These are phyloP conservation scores for Pempheris klunzingeri DNA, from an alignment of 2,797 vertebrate genomes.

Conservation along the genomic window DNA sequence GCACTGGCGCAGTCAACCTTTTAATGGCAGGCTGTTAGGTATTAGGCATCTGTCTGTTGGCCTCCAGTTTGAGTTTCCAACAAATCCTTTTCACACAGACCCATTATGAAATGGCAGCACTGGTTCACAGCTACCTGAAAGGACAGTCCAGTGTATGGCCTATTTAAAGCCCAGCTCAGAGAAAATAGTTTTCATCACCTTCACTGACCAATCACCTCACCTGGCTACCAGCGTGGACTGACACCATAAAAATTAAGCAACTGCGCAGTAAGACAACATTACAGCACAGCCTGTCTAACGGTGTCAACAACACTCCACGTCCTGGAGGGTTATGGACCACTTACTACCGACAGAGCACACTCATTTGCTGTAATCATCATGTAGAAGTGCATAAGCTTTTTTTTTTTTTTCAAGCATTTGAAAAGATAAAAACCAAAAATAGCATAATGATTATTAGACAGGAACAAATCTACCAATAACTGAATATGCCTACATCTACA, in stretches of 20 bases:
- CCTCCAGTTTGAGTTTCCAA: slow-evolving; percentile 77
- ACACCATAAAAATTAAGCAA: neutral
- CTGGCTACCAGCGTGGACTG: neutral
- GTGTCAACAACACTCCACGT: neutral
- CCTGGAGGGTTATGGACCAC: neutral
- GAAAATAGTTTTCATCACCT: slow-evolving; percentile 17
- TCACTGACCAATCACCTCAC: slow-evolving; percentile 20
- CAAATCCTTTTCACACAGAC: slow-evolving; percentile 70
- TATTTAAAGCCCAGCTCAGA: too few species aligned
- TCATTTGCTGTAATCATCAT: neutral
- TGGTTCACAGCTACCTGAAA: slow-evolving; percentile 61
- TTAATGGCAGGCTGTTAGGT: slow-evolving; percentile 80
- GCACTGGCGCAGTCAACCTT: slow-evolving; percentile 81
- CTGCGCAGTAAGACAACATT: slow-evolving; percentile 7
- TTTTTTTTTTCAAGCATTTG: slow-evolving; percentile 10
- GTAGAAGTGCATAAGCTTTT: neutral
- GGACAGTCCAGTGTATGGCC: too few species aligned
- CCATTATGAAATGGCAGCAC: slow-evolving; percentile 60
- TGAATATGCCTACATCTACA: neutral
- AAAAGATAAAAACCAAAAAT: neutral
- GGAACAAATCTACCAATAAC: neutral
- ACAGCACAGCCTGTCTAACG: neutral
- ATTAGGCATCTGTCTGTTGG: slow-evolving; percentile 73
- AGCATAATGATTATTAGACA: neutral
- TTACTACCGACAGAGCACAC: neutral